phyloP scores from a whole-genome alignment of 1,140 invertebrate genomes.

The Papilio aristodemus region DNA sequence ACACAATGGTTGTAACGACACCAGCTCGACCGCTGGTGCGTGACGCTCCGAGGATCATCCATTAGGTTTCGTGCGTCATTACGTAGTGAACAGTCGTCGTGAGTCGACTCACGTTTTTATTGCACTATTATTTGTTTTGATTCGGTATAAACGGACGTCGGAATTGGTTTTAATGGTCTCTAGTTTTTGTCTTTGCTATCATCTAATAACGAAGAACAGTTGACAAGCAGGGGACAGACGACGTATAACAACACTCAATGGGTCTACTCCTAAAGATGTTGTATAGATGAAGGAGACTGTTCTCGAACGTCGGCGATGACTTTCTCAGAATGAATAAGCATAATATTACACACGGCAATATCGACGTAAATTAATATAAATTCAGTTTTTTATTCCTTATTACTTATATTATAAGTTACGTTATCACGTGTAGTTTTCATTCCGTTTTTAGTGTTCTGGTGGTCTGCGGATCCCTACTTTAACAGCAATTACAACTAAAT shows the following conservation, averaged over 20 bases:
- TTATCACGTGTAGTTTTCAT: too few relatives aligned
- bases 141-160: constrained; percentile 4
- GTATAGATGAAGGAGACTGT: too few relatives aligned
- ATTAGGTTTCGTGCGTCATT: constrained; percentile 8
- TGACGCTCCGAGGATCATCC: background rate
- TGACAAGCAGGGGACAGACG: background rate
- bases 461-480: too few relatives aligned
- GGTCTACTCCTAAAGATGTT: too few relatives aligned
- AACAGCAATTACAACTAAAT: background rate
- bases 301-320: too few relatives aligned
- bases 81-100: background rate
- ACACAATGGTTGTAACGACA: constrained; percentile 15
- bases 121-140: constrained; percentile 12
- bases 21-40: background rate
- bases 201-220: background rate
- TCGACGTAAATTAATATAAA: too few relatives aligned
- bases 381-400: too few relatives aligned
- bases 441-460: too few relatives aligned
- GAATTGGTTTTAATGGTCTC: background rate
- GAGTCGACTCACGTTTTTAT: constrained; percentile 23
- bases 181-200: background rate
- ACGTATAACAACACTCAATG: too few relatives aligned
- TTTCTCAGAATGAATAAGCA: too few relatives aligned
- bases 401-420: too few relatives aligned
- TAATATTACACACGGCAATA: too few relatives aligned